Conservation (phyloP, 2,113 vertebrate species). For the Brachionichthys hirsutus region DNA sequence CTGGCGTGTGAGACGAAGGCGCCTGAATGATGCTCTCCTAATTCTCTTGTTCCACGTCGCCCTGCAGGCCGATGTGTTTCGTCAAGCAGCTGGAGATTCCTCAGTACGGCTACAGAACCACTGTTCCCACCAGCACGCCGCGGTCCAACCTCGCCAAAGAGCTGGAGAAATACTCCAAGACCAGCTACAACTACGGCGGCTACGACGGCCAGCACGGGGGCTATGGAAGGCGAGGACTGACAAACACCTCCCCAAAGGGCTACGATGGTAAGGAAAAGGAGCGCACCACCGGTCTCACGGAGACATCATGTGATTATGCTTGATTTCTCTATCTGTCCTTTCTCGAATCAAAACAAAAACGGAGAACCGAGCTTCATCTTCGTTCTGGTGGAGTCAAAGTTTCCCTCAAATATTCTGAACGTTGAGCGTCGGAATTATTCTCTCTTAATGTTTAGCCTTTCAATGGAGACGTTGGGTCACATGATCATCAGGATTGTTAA, state of each 20-base stretch:
- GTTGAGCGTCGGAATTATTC: too few relatives aligned
- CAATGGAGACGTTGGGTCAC: too few relatives aligned
- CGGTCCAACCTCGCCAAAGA: slow-evolving; percentile 99
- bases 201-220: slow-evolving; percentile 83
- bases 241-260: slow-evolving; percentile 91
- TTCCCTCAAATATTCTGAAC: too few relatives aligned
- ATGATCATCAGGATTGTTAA: too few relatives aligned
- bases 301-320: too few relatives aligned
- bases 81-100: slow-evolving; percentile 99
- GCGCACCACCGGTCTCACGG: neutral
- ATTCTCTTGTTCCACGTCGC: slow-evolving; percentile 20
- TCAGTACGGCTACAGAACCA: slow-evolving; percentile 97
- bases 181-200: slow-evolving; percentile 89
- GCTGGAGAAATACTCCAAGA: slow-evolving; percentile 99
- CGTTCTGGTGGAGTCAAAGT: too few relatives aligned
- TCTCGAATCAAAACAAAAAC: too few relatives aligned
- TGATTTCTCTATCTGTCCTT: too few relatives aligned
- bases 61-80: slow-evolving; percentile 97
- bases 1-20: too few relatives aligned
- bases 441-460: too few relatives aligned
- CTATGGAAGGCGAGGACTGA: slow-evolving; percentile 91
- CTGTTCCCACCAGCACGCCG: slow-evolving; percentile 94
- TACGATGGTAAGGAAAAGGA: slow-evolving; percentile 83
- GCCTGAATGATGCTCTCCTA: too few relatives aligned
- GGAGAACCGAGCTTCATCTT: too few relatives aligned